Conservation (phyloP, 2,888 invertebrate species). For the Eilema depressum region DNA sequence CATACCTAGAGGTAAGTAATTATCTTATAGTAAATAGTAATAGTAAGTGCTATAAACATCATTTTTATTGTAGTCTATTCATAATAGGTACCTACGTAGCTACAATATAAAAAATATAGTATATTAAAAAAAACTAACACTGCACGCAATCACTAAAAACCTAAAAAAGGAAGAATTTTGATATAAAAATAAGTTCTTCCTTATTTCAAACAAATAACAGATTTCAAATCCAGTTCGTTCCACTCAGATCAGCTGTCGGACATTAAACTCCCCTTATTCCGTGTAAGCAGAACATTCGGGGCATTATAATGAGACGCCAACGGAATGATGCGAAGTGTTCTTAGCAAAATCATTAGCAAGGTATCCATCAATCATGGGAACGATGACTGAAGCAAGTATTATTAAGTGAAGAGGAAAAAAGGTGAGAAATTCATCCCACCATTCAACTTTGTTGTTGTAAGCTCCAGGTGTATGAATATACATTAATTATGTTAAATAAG, state of each 20-base stretch:
- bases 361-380: slow-evolving; percentile 62
- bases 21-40: too few relatives aligned
- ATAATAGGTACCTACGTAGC: too few relatives aligned
- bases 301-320: slow-evolving; percentile 44
- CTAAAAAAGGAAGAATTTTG: too few relatives aligned
- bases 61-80: too few relatives aligned
- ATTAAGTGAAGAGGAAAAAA: slow-evolving; percentile 54
- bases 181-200: neutral
- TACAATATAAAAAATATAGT: too few relatives aligned
- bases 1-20: too few relatives aligned
- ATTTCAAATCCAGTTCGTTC: slow-evolving; percentile 7
- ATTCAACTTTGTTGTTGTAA: neutral
- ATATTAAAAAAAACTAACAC: too few relatives aligned
- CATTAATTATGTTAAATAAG: neutral
- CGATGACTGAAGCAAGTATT: slow-evolving; percentile 60
- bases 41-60: too few relatives aligned
- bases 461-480: neutral
- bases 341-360: slow-evolving; percentile 57
- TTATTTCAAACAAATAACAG: neutral
- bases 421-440: neutral
- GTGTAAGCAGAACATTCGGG: slow-evolving; percentile 29
- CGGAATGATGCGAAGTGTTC: slow-evolving; percentile 34
- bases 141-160: too few relatives aligned
- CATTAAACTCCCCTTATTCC: slow-evolving; percentile 24
- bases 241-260: slow-evolving; percentile 27